Evolutionary conservation across 1,140 invertebrate genomes (phyloP), one percentile per base, ranked within the genome.

Genomic region (Riptortus pedestris): DNA sequence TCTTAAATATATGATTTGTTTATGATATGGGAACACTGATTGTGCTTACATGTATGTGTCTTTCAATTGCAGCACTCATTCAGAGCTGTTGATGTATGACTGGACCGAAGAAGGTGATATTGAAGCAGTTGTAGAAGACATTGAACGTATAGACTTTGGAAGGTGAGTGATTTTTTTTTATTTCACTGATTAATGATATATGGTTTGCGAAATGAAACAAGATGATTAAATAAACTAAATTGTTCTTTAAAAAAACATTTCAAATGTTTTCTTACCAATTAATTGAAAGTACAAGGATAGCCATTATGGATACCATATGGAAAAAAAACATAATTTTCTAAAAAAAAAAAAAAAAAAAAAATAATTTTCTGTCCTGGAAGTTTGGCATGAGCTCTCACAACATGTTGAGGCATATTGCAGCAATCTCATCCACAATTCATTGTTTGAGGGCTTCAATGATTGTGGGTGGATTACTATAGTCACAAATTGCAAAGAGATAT

Each of bases 61-160:
- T 33, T 26, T 27, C 61, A 26, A 58, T 72, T 72, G 43, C 68
- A 78, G 81, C 9, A 73, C 72, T 2, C 83, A 90, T 72, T 78
- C 87, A 5, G 86, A 92, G 71, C 71, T 93, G 26, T 75, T 94
- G 11, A 79, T 90, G 14, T 95, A 95, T 70, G 90, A 96, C 74
- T 96, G 92, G 91, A 79, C 79, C 7, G 80, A 85, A 31, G 83
- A 80, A 62, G 88, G 86, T 55, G 87, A 93, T 66, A 77, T 84
- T n/a, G 86, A 91, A 74, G 80, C 85, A 29, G 82, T 96, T 3
- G 79, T 92, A 1, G 88, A 93, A 72, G 91, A 94, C 77, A 87
- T 94, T 61, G 91, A 93, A 73, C 74, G 82, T 55, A 77, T 94
- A n/a, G 78, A 89, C 73, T 87, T 90, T 70, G 81, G 87, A 27